Percentiles rank a stretch among this genome's conserved stretches.
phyloP scores from a whole-genome alignment of 2,113 vertebrate genomes.

The Nerophis lumbriciformis region DNA sequence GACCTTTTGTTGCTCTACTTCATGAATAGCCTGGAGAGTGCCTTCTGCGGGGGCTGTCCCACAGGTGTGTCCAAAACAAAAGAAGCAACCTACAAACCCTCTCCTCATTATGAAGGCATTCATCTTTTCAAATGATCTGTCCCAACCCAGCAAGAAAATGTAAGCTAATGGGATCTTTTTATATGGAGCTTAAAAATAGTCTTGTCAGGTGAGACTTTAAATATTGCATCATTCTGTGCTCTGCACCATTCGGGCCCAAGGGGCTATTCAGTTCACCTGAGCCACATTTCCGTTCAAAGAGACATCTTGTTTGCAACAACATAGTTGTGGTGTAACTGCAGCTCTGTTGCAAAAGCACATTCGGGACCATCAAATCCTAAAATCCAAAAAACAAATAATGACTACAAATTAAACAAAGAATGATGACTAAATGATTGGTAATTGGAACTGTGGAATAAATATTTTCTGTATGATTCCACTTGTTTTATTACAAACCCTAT shows the following conservation, averaged over 20 bases:
- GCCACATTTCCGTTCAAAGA: slow-evolving; percentile 23
- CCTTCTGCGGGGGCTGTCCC: slow-evolving; percentile 11
- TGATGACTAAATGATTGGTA: too few species aligned
- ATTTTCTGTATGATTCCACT: too few species aligned
- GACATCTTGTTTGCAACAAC: slow-evolving; percentile 25
- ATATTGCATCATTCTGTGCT: slow-evolving; percentile 59
- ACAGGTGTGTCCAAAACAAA: slow-evolving; percentile 37
- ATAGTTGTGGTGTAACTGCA: slow-evolving; percentile 15
- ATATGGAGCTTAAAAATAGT: slow-evolving; percentile 42
- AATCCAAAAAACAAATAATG: too few species aligned
- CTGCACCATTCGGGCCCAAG: slow-evolving; percentile 24
- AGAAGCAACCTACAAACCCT: slow-evolving; percentile 40
- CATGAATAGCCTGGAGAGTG: background rate
- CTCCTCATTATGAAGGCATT: slow-evolving; percentile 47
- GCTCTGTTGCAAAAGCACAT: background rate
- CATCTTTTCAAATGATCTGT: slow-evolving; percentile 41
- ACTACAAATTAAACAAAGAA: too few species aligned
- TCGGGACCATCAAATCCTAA: too few species aligned
- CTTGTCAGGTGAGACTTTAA: slow-evolving; percentile 49
- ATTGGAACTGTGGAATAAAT: too few species aligned
- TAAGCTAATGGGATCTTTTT: slow-evolving; percentile 66
- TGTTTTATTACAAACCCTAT: too few species aligned
- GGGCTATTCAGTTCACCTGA: slow-evolving; percentile 48
- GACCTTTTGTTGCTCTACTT: background rate
- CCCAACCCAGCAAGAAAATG: slow-evolving; percentile 41